Evolutionary conservation across 2,888 invertebrate genomes (phyloP).

Genomic region (Campoletis raptor): DNA sequence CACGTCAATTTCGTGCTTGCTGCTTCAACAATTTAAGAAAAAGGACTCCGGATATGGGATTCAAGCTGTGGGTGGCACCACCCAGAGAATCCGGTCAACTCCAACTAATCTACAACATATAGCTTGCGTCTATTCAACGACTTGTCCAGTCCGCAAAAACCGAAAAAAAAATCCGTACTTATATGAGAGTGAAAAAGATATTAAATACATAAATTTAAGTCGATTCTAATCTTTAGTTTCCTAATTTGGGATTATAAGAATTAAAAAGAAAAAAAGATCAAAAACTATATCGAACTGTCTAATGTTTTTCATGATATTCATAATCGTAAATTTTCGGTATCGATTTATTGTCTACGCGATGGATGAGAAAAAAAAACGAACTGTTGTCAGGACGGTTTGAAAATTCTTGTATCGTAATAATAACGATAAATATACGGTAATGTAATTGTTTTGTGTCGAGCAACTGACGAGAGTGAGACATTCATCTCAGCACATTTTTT

Average conservation of each 20-base stretch:
- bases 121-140: constrained; percentile 46
- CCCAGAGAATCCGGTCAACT: constrained; percentile 69
- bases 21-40: constrained; percentile 90
- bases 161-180: constrained; percentile 38
- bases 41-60: constrained; percentile 80
- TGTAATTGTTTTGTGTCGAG: neutral
- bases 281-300: neutral
- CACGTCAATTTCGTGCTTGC: constrained; percentile 89
- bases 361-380: neutral
- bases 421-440: neutral
- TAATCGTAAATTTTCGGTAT: neutral
- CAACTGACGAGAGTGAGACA: neutral
- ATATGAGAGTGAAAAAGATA: neutral
- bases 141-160: constrained; percentile 29
- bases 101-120: constrained; percentile 73
- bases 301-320: neutral
- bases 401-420: neutral
- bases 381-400: neutral
- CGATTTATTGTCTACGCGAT: neutral
- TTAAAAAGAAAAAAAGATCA: neutral
- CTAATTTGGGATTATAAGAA: too few relatives aligned
- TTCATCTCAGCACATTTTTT: too few relatives aligned
- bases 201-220: constrained; percentile 11
- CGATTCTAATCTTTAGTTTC: neutral
- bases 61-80: constrained; percentile 74